phyloP scores from a whole-genome alignment of 1,140 invertebrate genomes.

The Popillia japonica region DNA sequence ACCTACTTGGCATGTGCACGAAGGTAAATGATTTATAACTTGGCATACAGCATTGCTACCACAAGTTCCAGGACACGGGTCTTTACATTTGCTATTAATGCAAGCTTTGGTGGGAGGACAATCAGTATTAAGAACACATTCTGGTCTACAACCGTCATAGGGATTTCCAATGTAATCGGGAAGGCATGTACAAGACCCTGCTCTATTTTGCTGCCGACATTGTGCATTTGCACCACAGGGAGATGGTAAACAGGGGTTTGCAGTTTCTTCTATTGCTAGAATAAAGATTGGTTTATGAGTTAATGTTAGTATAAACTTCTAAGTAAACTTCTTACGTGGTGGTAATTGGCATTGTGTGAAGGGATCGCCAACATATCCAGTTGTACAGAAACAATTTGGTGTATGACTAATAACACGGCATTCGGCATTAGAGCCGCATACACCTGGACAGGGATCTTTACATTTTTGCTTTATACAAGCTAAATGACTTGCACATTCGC shows the following conservation, averaged over 20 bases:
- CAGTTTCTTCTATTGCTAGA: neutral
- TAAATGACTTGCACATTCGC: conserved; percentile 67
- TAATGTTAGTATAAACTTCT: neutral
- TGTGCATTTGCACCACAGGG: conserved; percentile 84
- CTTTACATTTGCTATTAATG: conserved; percentile 78
- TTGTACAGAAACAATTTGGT: conserved; percentile 67
- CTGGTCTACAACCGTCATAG: conserved; percentile 80
- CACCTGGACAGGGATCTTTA: conserved; percentile 69
- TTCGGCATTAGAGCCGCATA: conserved; percentile 70
- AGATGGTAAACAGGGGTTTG: conserved; percentile 73
- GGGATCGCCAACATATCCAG: conserved; percentile 67
- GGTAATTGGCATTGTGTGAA: conserved; percentile 63
- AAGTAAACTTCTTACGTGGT: conserved; percentile 40
- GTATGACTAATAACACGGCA: conserved; percentile 73
- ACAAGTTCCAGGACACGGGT: conserved; percentile 81
- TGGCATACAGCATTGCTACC: conserved; percentile 74
- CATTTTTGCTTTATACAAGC: conserved; percentile 74
- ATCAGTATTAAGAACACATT: conserved; percentile 83
- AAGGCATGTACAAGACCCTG: conserved; percentile 80
- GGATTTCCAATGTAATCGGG: conserved; percentile 81
- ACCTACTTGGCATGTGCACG: conserved; percentile 72
- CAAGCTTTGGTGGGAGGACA: conserved; percentile 82
- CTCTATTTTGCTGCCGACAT: conserved; percentile 71
- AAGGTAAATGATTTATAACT: conserved; percentile 72
- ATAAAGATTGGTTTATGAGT: neutral